These are phyloP conservation scores for Pterostichus madidus DNA, from an alignment of 2,888 invertebrate species.

Conservation along the genomic window DNA sequence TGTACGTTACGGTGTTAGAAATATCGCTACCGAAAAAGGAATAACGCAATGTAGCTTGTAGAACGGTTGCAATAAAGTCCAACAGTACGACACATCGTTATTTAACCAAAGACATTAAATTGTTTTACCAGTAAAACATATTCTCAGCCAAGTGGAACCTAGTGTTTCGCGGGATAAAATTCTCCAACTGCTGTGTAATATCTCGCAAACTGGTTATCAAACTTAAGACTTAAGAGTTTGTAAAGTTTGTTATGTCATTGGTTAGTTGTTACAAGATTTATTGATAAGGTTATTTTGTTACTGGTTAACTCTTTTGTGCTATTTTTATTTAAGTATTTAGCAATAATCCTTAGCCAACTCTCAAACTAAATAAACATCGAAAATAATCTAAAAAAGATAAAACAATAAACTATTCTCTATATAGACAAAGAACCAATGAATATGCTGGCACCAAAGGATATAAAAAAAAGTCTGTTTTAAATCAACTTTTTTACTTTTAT, in stretches of 20 bases:
- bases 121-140: constrained; percentile 64
- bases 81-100: constrained; percentile 55
- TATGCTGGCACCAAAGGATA: too few species aligned
- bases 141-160: constrained; percentile 42
- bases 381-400: too few species aligned
- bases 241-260: constrained; percentile 26
- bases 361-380: too few species aligned
- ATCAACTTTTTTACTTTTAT: too few species aligned
- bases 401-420: too few species aligned
- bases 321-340: too few species aligned
- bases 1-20: constrained; percentile 4
- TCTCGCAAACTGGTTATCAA: background rate
- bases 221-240: background rate
- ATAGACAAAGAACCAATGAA: too few species aligned
- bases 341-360: too few species aligned
- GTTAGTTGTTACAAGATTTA: background rate
- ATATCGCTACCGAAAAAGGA: constrained; percentile 59
- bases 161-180: constrained; percentile 13
- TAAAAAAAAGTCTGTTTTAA: too few species aligned
- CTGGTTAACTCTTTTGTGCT: background rate
- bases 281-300: background rate
- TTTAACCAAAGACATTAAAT: constrained; percentile 60
- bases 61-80: constrained; percentile 56
- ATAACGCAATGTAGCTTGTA: constrained; percentile 10
- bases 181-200: background rate